Base-by-base conservation (phyloP, 2,888 invertebrate species). In the Strigamia crassipes region DNA sequence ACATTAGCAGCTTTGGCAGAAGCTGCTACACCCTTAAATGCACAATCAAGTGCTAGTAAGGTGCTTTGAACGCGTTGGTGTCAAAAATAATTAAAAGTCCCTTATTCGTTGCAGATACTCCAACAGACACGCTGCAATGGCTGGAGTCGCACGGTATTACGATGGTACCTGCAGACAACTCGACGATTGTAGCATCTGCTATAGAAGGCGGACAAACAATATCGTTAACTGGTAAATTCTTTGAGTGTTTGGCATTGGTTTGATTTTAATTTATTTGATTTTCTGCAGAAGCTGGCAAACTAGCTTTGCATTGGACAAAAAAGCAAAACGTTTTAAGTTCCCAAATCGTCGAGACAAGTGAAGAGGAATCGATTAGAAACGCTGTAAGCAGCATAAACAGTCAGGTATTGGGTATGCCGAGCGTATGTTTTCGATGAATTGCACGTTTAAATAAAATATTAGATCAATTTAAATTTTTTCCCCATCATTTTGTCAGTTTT, bases 121-220 rank as follows among this genome's bases (percentile, higher is more conserved):
- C 82, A 38, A 79, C 83, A 23, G 89, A 88, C 56, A 87, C 88
- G 31, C 85, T 88, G 84, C 91, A 92, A 87, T 90, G 96, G 88
- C 90, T 96, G 83, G 93, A 95, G 87, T 91, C 92, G 85, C 95
- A 96, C 88, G 96, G 95, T 83, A 95, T 96, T 86, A 93, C 94
- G 78, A 93, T 96, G 92, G 91, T 96, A 87, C 93, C 94, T 80
- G 90, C 92, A 27, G 95, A 95, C 87, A 92, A 92, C 85, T 91
- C 89, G 88, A 93, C 89, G 83, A 90, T 93, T 83, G 92, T 95
- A 82, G 92, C 93, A 84, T 92, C 92, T 83, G 95, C 95, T 42
- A 91, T 96, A 87, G 93, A 94, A 89, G 93, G 92, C 88, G 96
- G 96, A 0, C 93, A 95, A 86, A 94, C 94, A 83, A 92, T 96